phyloP scores from a whole-genome alignment of 2,888 invertebrate genomes.

The Dorcus hopei region DNA sequence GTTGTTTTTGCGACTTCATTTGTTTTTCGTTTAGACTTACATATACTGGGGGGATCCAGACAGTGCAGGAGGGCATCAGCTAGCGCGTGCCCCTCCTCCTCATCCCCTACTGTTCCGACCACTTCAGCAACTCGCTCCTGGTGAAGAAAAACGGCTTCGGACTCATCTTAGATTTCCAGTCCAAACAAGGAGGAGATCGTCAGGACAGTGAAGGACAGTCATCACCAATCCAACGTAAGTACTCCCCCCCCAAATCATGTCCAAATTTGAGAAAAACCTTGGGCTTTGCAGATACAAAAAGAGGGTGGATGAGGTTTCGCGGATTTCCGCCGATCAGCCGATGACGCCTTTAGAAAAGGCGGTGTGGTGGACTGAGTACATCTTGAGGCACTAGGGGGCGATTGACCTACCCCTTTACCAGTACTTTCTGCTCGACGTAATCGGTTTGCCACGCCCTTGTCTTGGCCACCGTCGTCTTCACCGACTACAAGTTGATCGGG shows the following conservation, averaged over 20 bases:
- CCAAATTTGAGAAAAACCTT: neutral
- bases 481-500: neutral
- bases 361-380: slow-evolving; percentile 28
- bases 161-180: slow-evolving; percentile 8
- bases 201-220: slow-evolving; percentile 18
- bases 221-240: slow-evolving; percentile 22
- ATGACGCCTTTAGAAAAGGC: slow-evolving; percentile 23
- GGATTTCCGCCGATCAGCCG: slow-evolving; percentile 23
- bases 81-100: slow-evolving; percentile 47
- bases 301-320: slow-evolving; percentile 16
- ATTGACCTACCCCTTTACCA: slow-evolving; percentile 23
- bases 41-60: slow-evolving; percentile 51
- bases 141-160: slow-evolving; percentile 13
- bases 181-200: slow-evolving; percentile 15
- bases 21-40: too few relatives aligned
- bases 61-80: slow-evolving; percentile 48
- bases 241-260: too few relatives aligned
- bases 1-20: too few relatives aligned
- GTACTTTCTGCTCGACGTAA: slow-evolving; percentile 26
- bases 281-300: slow-evolving; percentile 10
- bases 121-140: slow-evolving; percentile 21
- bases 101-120: slow-evolving; percentile 47
- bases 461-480: neutral
- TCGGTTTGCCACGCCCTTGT: slow-evolving; percentile 3
- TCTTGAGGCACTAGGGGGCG: slow-evolving; percentile 23